Percentiles rank a stretch among this genome's conserved stretches.
Evolutionary conservation across 2,797 vertebrate species (phyloP).

Genomic region (Crossoptilon crossoptilon): DNA sequence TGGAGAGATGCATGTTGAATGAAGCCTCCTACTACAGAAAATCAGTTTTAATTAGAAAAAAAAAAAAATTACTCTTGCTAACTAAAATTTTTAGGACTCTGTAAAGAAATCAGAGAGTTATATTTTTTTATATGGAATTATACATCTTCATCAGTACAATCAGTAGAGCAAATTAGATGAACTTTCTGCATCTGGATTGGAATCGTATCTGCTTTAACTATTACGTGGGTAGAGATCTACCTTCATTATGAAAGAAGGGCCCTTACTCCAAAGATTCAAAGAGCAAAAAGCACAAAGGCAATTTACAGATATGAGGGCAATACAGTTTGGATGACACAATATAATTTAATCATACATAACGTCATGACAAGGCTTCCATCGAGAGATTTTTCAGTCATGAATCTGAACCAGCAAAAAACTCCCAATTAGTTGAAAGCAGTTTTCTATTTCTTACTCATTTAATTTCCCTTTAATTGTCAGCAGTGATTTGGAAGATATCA

Average conservation of each 20-base stretch:
- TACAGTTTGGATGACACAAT: not conserved
- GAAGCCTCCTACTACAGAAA: not conserved
- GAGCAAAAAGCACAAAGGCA: not conserved
- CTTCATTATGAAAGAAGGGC: not conserved
- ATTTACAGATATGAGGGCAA: not conserved
- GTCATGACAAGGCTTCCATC: not conserved
- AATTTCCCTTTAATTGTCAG: not conserved
- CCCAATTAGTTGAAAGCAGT: not conserved
- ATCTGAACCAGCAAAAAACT: not conserved
- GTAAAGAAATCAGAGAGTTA: not conserved
- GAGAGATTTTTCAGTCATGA: not conserved
- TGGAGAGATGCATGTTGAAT: rapidly evolving
- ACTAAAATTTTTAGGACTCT: not conserved
- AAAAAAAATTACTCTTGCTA: not conserved
- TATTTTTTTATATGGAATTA: not conserved
- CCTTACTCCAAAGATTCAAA: not conserved
- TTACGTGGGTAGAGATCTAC: not conserved
- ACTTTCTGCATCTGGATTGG: not conserved
- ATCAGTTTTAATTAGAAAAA: not conserved
- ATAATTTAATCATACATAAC: not conserved
- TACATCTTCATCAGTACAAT: not conserved
- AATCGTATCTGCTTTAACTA: not conserved
- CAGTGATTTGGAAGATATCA: not conserved
- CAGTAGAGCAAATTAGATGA: not conserved
- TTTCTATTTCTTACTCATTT: not conserved